A percentile compares a stretch with the other conserved stretches of the same genome.
These are phyloP conservation scores for Ibidorhyncha struthersii DNA, from an alignment of 2,113 vertebrate genomes.

Conservation along the genomic window DNA sequence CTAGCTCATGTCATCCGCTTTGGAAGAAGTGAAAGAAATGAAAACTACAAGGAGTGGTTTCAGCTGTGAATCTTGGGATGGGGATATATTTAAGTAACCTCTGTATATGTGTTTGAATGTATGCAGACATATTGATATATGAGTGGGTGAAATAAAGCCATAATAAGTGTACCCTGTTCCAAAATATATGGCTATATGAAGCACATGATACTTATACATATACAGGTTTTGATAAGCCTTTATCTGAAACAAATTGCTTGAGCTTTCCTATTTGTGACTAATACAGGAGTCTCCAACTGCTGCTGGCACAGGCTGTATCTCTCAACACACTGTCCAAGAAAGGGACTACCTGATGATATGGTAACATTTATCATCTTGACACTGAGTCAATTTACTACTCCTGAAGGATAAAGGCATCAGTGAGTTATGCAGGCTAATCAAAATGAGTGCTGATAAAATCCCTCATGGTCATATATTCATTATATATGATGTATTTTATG, in stretches of 20 bases:
- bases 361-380: neutral
- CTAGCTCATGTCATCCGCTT: neutral
- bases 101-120: neutral
- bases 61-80: neutral
- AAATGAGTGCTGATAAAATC: slow-evolving; percentile 47
- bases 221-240: neutral
- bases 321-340: neutral
- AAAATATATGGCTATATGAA: neutral
- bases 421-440: slow-evolving; percentile 28
- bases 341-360: neutral
- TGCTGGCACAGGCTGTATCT: neutral
- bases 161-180: neutral
- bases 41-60: neutral
- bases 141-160: neutral
- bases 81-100: neutral
- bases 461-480: neutral
- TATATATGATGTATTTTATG: neutral
- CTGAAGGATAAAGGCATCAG: neutral
- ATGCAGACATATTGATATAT: neutral
- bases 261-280: neutral
- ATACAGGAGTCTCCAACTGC: neutral
- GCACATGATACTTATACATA: neutral
- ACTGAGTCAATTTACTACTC: neutral
- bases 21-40: neutral
- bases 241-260: neutral